Percentiles rank a stretch among this genome's conserved stretches.
phyloP scores from a whole-genome alignment of 30 jellyfish, hydroid and myxozoan genomes.

The Hydractinia symbiolongicarpus region DNA sequence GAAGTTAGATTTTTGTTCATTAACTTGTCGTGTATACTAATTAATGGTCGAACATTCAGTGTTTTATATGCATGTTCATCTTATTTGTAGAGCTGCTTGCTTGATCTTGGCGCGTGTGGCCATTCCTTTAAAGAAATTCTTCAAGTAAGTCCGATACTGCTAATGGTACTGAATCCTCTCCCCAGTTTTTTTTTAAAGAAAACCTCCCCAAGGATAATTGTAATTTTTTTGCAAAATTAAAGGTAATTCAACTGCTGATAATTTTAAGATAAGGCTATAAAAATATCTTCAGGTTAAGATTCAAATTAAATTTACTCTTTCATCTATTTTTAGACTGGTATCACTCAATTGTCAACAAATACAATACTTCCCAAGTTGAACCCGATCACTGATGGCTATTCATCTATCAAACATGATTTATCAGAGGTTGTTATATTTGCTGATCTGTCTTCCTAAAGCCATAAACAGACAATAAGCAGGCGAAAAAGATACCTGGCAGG shows the following conservation, averaged over 20 bases:
- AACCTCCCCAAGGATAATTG: no score
- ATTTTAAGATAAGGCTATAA: no score
- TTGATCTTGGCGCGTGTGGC: constrained; percentile 70
- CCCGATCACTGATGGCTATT: constrained; percentile 46
- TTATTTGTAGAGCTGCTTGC: constrained; percentile 57
- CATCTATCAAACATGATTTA: constrained; percentile 50
- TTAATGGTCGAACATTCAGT: no score
- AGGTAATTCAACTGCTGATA: no score
- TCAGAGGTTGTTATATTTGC: constrained; percentile 38
- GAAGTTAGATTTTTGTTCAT: neutral
- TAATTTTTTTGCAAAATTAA: no score
- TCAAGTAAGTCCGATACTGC: constrained; percentile 32
- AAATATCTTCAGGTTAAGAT: no score
- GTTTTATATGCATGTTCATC: neutral
- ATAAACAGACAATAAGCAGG: no score
- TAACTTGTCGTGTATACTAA: no score
- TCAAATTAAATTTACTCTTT: no score
- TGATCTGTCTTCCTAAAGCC: neutral
- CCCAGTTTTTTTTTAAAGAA: no score
- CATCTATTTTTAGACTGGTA: constrained; percentile 34
- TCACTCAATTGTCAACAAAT: constrained; percentile 60
- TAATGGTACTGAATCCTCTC: neutral
- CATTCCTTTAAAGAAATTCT: constrained; percentile 64
- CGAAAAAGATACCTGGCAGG: no score
- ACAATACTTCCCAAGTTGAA: constrained; percentile 59